A percentile compares a stretch with the other conserved stretches of the same genome.
Evolutionary conservation across 92 coral and sea anemone genomes (phyloP).

Genomic region (Heteractis magnifica): DNA sequence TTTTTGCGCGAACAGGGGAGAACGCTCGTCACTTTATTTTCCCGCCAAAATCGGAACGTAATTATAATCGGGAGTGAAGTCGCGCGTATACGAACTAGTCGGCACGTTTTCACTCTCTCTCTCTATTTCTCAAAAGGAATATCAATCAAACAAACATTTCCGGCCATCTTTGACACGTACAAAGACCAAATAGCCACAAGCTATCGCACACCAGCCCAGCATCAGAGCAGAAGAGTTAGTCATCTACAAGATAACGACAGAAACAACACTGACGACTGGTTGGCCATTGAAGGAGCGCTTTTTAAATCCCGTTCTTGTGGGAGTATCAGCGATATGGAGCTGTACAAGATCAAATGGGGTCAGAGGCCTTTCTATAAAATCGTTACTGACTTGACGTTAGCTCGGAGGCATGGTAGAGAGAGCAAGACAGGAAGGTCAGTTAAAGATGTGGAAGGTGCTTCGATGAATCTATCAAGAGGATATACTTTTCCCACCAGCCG

Average conservation of each 20-base stretch:
- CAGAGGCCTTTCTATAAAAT: background rate
- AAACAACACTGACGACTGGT: background rate
- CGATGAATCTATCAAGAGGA: background rate
- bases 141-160: constrained; percentile 40
- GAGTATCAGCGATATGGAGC: background rate
- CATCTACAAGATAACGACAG: background rate
- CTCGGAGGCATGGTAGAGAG: background rate
- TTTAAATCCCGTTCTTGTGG: constrained; percentile 21
- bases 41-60: background rate
- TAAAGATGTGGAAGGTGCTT: background rate
- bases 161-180: constrained; percentile 35
- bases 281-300: background rate
- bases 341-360: background rate
- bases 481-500: background rate
- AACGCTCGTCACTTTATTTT: background rate
- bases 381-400: constrained; percentile 2
- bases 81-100: background rate
- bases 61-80: no score
- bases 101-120: background rate
- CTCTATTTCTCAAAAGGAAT: constrained; percentile 18
- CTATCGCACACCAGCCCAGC: constrained; percentile 48
- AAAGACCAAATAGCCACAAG: constrained; percentile 42
- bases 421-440: background rate
- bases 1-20: background rate
- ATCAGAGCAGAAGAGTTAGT: background rate